phyloP scores from a whole-genome alignment of 2,797 vertebrate species.

The Sylvia borin region DNA sequence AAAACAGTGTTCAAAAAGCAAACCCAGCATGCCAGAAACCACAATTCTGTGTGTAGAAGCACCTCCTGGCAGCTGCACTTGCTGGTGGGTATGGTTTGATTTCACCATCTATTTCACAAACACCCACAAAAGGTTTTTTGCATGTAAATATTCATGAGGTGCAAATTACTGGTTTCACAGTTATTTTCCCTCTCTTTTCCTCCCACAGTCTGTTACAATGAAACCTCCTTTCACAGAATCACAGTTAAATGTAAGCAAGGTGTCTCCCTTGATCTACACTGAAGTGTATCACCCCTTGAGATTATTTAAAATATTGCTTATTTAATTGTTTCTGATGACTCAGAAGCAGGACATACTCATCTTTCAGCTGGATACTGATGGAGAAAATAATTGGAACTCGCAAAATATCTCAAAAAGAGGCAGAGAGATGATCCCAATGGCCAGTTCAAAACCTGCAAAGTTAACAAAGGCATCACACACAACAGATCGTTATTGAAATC shows the following conservation, averaged over 20 bases:
- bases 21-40: neutral
- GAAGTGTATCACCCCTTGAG: neutral
- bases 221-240: neutral
- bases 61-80: neutral
- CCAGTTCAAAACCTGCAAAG: neutral
- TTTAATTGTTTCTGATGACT: neutral
- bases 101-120: neutral
- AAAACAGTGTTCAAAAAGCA: neutral
- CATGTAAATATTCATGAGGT: slow-evolving; percentile 21
- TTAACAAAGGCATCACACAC: neutral
- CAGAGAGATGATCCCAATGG: neutral
- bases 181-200: neutral
- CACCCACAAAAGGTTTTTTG: neutral
- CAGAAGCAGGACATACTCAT: neutral
- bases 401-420: neutral
- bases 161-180: slow-evolving; percentile 54
- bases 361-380: neutral
- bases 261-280: neutral
- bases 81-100: neutral
- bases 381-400: neutral
- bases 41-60: neutral
- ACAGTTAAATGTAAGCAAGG: neutral
- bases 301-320: slow-evolving; percentile 17
- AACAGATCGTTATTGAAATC: neutral
- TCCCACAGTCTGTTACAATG: slow-evolving; percentile 12